phyloP scores from a whole-genome alignment of 1,140 invertebrate species.

The Lordiphosa mommai region DNA sequence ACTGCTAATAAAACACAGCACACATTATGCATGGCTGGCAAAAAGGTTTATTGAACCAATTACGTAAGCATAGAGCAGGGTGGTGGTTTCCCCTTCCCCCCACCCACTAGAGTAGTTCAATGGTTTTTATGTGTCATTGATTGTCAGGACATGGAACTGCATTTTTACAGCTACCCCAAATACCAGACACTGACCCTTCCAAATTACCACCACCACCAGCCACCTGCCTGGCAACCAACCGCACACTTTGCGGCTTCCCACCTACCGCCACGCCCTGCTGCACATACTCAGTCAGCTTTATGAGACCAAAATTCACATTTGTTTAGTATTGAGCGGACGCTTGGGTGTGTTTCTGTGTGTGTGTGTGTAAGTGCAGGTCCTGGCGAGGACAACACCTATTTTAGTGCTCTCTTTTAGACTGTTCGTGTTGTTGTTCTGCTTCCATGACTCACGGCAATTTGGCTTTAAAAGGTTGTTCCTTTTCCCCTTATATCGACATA shows the following conservation, averaged over 20 bases:
- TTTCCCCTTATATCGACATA: conserved; percentile 20
- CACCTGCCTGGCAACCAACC: conserved; percentile 52
- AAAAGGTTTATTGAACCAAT: conserved; percentile 74
- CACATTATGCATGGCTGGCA: conserved; percentile 32
- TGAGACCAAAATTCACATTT: conserved; percentile 20
- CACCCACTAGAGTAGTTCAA: conserved; percentile 2
- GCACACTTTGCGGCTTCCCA: conserved; percentile 66
- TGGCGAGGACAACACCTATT: conserved; percentile 57
- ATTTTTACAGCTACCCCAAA: conserved; percentile 58
- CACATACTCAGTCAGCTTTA: conserved; percentile 60
- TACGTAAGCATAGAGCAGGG: conserved; percentile 45
- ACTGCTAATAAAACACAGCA: conserved; percentile 46
- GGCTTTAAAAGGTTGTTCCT: conserved; percentile 26
- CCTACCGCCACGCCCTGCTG: conserved; percentile 52
- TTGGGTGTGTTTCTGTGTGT: conserved; percentile 11
- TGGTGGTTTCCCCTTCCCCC: conserved; percentile 7
- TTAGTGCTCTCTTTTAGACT: conserved; percentile 35
- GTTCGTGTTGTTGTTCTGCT: conserved; percentile 20
- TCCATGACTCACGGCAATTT: conserved; percentile 58
- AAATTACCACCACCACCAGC: conserved; percentile 13
- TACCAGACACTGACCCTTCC: conserved; percentile 48
- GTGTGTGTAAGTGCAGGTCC: conserved; percentile 30
- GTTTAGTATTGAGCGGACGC: not conserved
- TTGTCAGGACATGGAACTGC: conserved; percentile 47
- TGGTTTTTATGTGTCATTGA: conserved; percentile 46